Evolutionary conservation across 2,797 vertebrate species (phyloP).

Genomic region (Xerus rutilus): DNA sequence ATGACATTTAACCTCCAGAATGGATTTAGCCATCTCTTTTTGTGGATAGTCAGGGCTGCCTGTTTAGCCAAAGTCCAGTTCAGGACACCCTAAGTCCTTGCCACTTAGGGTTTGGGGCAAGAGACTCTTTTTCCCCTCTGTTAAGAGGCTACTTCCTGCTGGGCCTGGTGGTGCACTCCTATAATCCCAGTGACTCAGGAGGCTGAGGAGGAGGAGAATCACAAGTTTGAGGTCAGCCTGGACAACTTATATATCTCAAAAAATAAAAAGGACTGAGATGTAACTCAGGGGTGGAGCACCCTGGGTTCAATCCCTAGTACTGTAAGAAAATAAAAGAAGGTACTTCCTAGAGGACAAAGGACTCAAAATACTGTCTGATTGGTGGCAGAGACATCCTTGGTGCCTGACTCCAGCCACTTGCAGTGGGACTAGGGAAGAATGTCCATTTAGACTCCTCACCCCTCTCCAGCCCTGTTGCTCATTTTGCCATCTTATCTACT

Average conservation of each 20-base stretch:
- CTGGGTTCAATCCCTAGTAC: background rate
- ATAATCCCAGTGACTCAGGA: background rate
- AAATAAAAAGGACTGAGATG: background rate
- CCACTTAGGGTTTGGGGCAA: conserved; percentile 5
- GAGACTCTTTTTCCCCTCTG: conserved; percentile 37
- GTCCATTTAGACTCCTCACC: background rate
- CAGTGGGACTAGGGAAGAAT: background rate
- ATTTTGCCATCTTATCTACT: background rate
- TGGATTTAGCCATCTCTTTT: background rate
- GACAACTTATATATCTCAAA: background rate
- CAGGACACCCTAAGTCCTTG: background rate
- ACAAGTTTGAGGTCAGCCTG: background rate
- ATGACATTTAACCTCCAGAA: background rate
- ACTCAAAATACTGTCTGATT: background rate
- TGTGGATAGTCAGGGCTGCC: background rate
- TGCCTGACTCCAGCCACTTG: background rate
- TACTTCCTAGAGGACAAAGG: background rate
- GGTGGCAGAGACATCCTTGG: background rate
- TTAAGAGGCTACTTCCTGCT: conserved; percentile 62
- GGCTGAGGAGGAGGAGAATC: background rate
- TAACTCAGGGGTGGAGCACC: too few species aligned
- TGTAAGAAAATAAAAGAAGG: too few species aligned
- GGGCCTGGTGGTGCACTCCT: background rate
- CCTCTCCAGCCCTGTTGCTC: background rate
- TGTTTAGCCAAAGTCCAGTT: conserved; percentile 24